A percentile compares a stretch with the other conserved stretches of the same genome.
Conservation (phyloP, 2,888 invertebrate species). For the Lucinisca nassula region DNA sequence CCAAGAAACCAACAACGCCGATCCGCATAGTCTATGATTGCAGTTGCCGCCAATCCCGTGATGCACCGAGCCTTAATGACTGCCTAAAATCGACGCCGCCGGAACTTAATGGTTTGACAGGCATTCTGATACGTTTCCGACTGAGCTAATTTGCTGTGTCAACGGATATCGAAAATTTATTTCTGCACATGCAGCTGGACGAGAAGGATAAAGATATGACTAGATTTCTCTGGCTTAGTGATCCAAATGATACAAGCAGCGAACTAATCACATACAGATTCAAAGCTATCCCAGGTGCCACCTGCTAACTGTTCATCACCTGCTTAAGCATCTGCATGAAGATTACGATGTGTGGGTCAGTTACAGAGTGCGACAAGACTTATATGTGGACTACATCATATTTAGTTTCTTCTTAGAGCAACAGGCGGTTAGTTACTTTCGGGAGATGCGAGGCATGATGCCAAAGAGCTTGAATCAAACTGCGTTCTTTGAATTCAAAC, state of each 20-base stretch:
- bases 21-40: conserved; percentile 52
- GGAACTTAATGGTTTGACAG: conserved; percentile 49
- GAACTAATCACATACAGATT: conserved; percentile 39
- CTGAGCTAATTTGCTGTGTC: conserved; percentile 30
- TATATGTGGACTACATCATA: not conserved
- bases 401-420: not conserved
- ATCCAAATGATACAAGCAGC: conserved; percentile 47
- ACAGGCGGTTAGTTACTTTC: not conserved
- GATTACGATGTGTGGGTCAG: not conserved
- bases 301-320: conserved; percentile 50
- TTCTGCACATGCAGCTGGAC: conserved; percentile 43
- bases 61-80: conserved; percentile 62
- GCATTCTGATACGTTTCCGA: conserved; percentile 57
- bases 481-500: too few species aligned
- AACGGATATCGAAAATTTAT: conserved; percentile 58
- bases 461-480: not conserved
- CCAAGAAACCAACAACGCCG: conserved; percentile 51
- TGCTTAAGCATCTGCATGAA: conserved; percentile 46
- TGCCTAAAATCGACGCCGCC: conserved; percentile 45
- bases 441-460: not conserved
- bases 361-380: not conserved
- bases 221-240: conserved; percentile 57
- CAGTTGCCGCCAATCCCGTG: conserved; percentile 25
- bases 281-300: conserved; percentile 48
- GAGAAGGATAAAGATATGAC: conserved; percentile 45